Evolutionary conservation across 2,888 invertebrate species (phyloP).

Genomic region (Podotricha telesiphe): DNA sequence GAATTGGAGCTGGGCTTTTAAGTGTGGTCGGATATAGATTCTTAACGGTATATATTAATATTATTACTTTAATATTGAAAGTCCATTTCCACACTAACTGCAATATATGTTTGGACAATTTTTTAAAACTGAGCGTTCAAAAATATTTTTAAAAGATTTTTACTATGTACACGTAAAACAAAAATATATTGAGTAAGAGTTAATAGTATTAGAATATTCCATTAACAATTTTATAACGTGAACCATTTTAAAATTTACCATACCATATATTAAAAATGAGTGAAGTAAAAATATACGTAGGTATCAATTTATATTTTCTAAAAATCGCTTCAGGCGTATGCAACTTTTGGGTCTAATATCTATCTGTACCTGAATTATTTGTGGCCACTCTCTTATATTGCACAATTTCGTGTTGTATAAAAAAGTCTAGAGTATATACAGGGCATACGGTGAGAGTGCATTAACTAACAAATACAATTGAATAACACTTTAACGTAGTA

Average conservation of each 20-base stretch:
- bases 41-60: conserved; percentile 84
- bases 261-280: too few species aligned
- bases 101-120: too few species aligned
- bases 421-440: neutral
- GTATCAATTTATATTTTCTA: conserved; percentile 2
- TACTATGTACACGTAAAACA: too few species aligned
- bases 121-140: too few species aligned
- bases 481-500: neutral
- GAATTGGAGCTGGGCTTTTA: conserved; percentile 89
- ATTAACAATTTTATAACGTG: neutral
- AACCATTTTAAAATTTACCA: neutral
- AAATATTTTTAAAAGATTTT: too few species aligned
- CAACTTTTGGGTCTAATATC: neutral
- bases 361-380: neutral
- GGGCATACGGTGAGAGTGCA: conserved; percentile 6
- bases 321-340: neutral
- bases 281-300: neutral
- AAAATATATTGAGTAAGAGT: too few species aligned
- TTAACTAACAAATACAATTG: conserved; percentile 14
- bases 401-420: conserved; percentile 11
- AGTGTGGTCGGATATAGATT: conserved; percentile 92
- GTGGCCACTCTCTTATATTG: conserved; percentile 13
- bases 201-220: neutral
- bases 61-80: too few species aligned
- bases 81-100: too few species aligned